These are phyloP conservation scores for Trematomus bernacchii DNA, from an alignment of 2,797 vertebrate species.

Conservation along the genomic window DNA sequence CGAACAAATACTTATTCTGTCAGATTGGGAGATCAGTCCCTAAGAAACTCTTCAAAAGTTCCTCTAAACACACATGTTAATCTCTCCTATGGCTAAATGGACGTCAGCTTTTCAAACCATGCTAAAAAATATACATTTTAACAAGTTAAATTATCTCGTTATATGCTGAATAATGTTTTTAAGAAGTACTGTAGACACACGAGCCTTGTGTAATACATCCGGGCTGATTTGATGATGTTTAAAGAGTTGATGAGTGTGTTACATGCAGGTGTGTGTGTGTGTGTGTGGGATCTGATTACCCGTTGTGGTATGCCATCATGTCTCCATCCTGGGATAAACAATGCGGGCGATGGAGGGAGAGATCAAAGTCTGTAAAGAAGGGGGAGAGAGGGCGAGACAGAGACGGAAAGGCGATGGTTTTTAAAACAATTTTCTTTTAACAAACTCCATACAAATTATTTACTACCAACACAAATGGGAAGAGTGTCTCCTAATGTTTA, in stretches of 20 bases:
- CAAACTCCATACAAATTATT: neutral
- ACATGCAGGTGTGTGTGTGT: slow-evolving; percentile 46
- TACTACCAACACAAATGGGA: neutral
- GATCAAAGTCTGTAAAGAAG: slow-evolving; percentile 57
- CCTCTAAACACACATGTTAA: no score
- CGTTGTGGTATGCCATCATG: slow-evolving; percentile 55
- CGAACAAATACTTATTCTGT: no score
- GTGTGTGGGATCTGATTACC: slow-evolving; percentile 66
- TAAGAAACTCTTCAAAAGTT: no score
- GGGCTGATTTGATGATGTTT: slow-evolving; percentile 49
- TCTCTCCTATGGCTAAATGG: no score
- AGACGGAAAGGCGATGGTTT: neutral
- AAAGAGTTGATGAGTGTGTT: slow-evolving; percentile 55
- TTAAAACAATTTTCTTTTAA: neutral
- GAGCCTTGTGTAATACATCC: neutral
- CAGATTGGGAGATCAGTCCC: no score
- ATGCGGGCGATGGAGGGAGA: slow-evolving; percentile 49
- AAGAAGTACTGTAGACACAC: no score
- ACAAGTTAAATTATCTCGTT: no score
- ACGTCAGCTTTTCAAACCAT: no score
- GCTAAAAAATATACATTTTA: no score
- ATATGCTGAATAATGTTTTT: no score
- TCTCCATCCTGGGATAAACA: slow-evolving; percentile 68
- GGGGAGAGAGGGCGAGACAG: neutral
- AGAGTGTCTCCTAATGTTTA: neutral